Conservation (phyloP, 2,113 vertebrate species). For the Pseudorasbora parva region DNA sequence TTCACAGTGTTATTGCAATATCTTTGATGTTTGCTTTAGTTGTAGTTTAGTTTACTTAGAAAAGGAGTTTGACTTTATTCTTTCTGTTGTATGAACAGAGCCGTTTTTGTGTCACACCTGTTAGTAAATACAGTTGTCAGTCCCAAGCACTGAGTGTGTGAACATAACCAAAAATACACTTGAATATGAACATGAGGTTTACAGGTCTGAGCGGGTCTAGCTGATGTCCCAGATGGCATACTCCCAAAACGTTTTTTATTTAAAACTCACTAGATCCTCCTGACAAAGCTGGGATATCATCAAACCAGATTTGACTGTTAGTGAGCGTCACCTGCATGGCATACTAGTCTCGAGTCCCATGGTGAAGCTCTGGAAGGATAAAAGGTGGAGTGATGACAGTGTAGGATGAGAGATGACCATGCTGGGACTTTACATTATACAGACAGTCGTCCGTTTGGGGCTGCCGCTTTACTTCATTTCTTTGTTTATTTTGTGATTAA, state of each 20-base stretch:
- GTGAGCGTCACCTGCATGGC: too few relatives aligned
- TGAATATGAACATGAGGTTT: background rate
- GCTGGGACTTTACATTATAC: too few relatives aligned
- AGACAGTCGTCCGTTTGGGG: too few relatives aligned
- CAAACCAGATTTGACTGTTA: background rate
- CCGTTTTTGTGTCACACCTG: background rate
- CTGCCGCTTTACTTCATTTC: too few relatives aligned
- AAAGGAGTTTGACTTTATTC: conserved; percentile 9
- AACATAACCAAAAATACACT: background rate
- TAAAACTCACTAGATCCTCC: background rate
- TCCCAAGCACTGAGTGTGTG: background rate
- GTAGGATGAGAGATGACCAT: too few relatives aligned
- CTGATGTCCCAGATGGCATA: background rate
- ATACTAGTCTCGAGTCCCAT: too few relatives aligned
- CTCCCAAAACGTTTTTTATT: background rate
- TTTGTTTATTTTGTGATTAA: too few relatives aligned
- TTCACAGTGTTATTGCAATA: background rate
- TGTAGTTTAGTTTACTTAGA: conserved; percentile 14
- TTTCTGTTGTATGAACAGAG: conserved; percentile 2
- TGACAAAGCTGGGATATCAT: background rate
- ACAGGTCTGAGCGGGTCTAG: background rate
- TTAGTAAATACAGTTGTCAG: background rate
- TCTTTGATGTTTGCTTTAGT: conserved; percentile 14
- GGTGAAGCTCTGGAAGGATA: too few relatives aligned
- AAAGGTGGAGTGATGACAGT: too few relatives aligned